Conservation (phyloP, 92 coral and sea anemone species). For the Blastomussa wellsi region DNA sequence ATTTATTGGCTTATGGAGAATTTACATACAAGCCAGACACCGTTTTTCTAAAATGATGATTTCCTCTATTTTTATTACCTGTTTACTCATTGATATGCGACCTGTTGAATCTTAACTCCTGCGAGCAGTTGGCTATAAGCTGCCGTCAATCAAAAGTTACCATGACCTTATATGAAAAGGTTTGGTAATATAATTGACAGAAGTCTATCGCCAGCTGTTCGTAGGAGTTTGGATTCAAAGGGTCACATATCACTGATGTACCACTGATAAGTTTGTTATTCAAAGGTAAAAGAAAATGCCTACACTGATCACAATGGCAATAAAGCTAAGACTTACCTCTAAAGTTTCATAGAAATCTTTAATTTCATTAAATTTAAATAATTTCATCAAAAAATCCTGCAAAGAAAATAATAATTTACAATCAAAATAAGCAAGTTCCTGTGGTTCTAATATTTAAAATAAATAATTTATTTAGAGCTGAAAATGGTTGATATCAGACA, state of each 20-base stretch:
- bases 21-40: background rate
- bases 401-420: conserved; percentile 14
- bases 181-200: no score
- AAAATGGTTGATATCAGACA: background rate
- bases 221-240: no score
- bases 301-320: no score
- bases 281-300: background rate
- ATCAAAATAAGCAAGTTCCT: background rate
- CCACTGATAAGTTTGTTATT: no score
- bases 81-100: no score
- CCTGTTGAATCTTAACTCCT: no score
- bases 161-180: no score
- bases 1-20: background rate
- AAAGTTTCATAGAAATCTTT: conserved; percentile 90
- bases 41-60: no score
- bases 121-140: no score
- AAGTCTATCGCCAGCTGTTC: no score
- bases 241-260: no score
- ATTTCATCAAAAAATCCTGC: conserved; percentile 74
- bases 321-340: conserved; percentile 57
- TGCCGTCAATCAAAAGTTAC: no score
- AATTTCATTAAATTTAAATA: conserved; percentile 68
- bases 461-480: background rate
- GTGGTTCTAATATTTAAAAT: background rate
- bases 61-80: background rate